These are phyloP conservation scores for Anastrepha obliqua DNA, from an alignment of 1,140 invertebrate genomes.

Conservation along the genomic window DNA sequence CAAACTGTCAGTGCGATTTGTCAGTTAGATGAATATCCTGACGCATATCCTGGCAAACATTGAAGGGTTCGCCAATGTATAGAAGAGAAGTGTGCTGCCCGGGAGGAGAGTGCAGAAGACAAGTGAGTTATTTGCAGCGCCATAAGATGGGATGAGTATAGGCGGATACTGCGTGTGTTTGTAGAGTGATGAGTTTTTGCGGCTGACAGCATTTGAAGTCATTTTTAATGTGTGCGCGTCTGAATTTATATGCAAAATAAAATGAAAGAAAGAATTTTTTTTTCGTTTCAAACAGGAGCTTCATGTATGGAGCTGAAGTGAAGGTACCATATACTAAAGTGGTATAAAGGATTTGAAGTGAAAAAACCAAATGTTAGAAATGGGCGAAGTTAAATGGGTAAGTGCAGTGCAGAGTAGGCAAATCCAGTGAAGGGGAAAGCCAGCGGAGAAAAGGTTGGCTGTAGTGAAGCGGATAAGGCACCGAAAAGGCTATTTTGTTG, in stretches of 20 bases:
- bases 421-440: not conserved
- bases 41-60: slow-evolving; percentile 34
- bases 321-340: not conserved
- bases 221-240: slow-evolving; percentile 47
- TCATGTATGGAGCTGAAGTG: not conserved
- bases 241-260: slow-evolving; percentile 30
- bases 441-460: not conserved
- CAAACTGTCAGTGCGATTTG: slow-evolving; percentile 48
- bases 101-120: not conserved
- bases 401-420: not conserved
- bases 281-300: too few species aligned
- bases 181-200: slow-evolving; percentile 33
- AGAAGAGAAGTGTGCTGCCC: not conserved
- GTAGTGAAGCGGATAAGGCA: too few species aligned
- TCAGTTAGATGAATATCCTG: slow-evolving; percentile 48
- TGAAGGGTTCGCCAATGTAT: not conserved
- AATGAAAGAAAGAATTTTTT: not conserved
- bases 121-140: slow-evolving; percentile 43
- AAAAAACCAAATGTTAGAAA: not conserved
- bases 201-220: slow-evolving; percentile 47
- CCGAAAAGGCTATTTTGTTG: slow-evolving; percentile 35
- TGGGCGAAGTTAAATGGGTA: not conserved
- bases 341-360: slow-evolving; percentile 7
- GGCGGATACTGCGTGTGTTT: not conserved
- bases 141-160: not conserved